phyloP scores from a whole-genome alignment of 2,888 invertebrate species.

The Meteorus colon region DNA sequence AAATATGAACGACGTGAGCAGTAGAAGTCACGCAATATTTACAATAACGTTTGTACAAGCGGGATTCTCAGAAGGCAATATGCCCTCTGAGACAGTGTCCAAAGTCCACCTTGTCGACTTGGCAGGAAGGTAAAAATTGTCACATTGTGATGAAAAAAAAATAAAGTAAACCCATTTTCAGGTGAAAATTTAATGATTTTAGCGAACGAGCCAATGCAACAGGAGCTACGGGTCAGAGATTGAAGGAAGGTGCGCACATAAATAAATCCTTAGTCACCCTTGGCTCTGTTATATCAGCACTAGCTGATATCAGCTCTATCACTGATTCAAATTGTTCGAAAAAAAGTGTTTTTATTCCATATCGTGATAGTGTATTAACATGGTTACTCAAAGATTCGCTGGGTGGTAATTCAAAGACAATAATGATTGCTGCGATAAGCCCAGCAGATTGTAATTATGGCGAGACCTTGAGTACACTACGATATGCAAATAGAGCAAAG shows the following conservation, averaged over 20 bases:
- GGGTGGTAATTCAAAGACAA: slow-evolving; percentile 92
- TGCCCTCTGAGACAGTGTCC: slow-evolving; percentile 92
- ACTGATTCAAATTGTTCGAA: slow-evolving; percentile 71
- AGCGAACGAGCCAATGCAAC: slow-evolving; percentile 92
- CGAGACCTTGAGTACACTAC: slow-evolving; percentile 88
- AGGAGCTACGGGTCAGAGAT: slow-evolving; percentile 91
- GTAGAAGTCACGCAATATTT: slow-evolving; percentile 93
- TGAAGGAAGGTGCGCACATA: slow-evolving; percentile 93
- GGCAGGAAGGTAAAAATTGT: slow-evolving; percentile 83
- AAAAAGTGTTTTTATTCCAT: slow-evolving; percentile 83
- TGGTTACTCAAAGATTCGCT: slow-evolving; percentile 92
- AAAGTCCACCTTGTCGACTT: slow-evolving; percentile 93
- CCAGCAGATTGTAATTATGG: slow-evolving; percentile 91
- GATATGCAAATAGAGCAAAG: slow-evolving; percentile 92
- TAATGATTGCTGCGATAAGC: slow-evolving; percentile 90
- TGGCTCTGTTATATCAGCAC: slow-evolving; percentile 89
- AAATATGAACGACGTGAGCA: slow-evolving; percentile 94
- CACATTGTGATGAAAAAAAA: neutral
- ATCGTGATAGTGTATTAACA: slow-evolving; percentile 90
- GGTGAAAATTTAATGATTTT: slow-evolving; percentile 11
- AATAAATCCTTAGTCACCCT: slow-evolving; percentile 92
- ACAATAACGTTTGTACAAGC: slow-evolving; percentile 93
- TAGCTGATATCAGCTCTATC: slow-evolving; percentile 81
- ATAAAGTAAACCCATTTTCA: slow-evolving; percentile 17
- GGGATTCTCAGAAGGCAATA: slow-evolving; percentile 83